Base-by-base conservation (phyloP, 2,797 vertebrate genomes). In the Poeciliopsis gracilis region DNA sequence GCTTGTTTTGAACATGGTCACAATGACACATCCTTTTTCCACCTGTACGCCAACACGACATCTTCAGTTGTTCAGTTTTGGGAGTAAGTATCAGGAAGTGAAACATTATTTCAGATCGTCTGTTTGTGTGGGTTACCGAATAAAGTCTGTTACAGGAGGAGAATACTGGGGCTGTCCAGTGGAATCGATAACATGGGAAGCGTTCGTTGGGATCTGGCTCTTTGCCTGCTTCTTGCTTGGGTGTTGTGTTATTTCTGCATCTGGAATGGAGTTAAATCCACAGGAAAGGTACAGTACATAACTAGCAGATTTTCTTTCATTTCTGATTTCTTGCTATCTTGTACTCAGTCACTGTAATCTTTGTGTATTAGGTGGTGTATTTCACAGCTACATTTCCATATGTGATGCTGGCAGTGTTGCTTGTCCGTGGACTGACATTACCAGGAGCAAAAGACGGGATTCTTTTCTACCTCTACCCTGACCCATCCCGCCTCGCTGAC, bases 311-410 rank as follows among this genome's bases (percentile, higher is more conserved):
- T 0, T 71, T 8, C n/a, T 49, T 0, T 61, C 15, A 75, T 10
- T 5, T 80, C 2, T 57, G 13, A 84, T 41, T 78, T 53, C 0
- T 72, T 73, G 6, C 16, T 18, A 73, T 75, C 8, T 33, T 18
- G 23, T 28, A 5, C 76, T 4, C 10, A 78, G 15, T 78, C 7
- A 59, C 16, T 18, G 20, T 10, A 12, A 73, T 5, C 10, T 81
- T 75, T 84, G 9, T 81, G 61, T 87, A 55, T 72, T 75, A 96
- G 96, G 95, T 96, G 70, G 97, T 99, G 1, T 99, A 99, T 85
- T 97, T 99, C 91, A 99, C 98, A 0, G 97, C 97, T 81, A 98
- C 97, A 0, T 99, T 99, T 86, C 98, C 98, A 0, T 99, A 98
- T 45, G 73, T 98, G 84, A 99, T 99, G 97, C 90, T 99, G 90